Conservation (phyloP, 2,113 vertebrate species). For the Phyllopteryx taeniolatus region DNA sequence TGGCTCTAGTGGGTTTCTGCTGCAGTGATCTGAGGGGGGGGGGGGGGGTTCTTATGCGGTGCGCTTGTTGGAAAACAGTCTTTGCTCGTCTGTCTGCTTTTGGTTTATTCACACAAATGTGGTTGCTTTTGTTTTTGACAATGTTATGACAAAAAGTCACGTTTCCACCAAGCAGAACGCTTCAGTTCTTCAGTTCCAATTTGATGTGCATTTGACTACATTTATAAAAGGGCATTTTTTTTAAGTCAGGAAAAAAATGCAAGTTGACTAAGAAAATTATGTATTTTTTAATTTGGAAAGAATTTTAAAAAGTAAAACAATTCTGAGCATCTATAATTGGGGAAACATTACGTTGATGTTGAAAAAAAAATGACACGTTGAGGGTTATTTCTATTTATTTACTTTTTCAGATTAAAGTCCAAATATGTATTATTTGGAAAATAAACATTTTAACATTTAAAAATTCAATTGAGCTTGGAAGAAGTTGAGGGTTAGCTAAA, state of each 20-base stretch:
- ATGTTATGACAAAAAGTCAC: neutral
- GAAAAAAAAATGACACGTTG: too few species aligned
- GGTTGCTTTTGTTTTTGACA: neutral
- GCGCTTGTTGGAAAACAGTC: constrained; percentile 16
- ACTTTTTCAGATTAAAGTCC: too few species aligned
- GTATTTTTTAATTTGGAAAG: too few species aligned
- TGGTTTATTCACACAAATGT: neutral
- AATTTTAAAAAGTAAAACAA: too few species aligned
- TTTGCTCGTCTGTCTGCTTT: constrained; percentile 24
- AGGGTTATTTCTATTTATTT: too few species aligned
- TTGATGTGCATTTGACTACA: too few species aligned
- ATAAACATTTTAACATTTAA: too few species aligned
- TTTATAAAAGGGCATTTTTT: neutral
- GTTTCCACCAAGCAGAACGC: neutral
- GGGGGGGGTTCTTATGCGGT: constrained; percentile 25
- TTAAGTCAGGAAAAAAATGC: neutral
- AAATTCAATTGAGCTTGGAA: neutral
- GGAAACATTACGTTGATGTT: too few species aligned
- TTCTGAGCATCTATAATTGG: too few species aligned
- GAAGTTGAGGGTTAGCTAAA: too few species aligned
- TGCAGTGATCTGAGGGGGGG: neutral
- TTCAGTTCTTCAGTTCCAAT: neutral
- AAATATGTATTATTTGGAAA: too few species aligned
- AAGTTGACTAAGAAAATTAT: neutral
- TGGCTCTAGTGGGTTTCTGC: neutral